phyloP scores from a whole-genome alignment of 2,797 vertebrate genomes.

The Sebastes steindachneri region DNA sequence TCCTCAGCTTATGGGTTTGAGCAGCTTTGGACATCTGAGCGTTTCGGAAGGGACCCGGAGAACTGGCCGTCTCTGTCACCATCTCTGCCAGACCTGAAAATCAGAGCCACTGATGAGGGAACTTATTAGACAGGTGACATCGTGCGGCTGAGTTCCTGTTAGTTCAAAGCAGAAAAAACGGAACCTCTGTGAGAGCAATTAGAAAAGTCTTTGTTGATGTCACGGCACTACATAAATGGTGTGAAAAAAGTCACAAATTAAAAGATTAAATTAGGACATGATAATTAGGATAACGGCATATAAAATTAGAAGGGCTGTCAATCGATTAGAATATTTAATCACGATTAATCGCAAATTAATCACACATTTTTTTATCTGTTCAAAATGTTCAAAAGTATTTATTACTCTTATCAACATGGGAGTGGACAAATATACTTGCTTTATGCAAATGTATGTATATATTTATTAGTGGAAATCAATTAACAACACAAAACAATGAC shows the following conservation, averaged over 20 bases:
- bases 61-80: conserved; percentile 89
- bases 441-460: too few relatives aligned
- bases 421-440: too few relatives aligned
- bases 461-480: too few relatives aligned
- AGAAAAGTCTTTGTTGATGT: not conserved
- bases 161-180: not conserved
- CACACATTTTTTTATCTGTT: too few relatives aligned
- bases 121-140: not conserved
- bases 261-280: not conserved
- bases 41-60: conserved; percentile 94
- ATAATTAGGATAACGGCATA: not conserved
- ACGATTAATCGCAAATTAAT: too few relatives aligned
- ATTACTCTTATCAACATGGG: too few relatives aligned
- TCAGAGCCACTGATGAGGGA: conserved; percentile 3
- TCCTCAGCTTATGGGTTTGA: conserved; percentile 94
- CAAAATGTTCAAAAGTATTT: too few relatives aligned
- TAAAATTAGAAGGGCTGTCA: not conserved
- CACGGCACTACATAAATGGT: not conserved
- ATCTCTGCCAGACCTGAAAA: conserved; percentile 89
- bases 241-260: not conserved
- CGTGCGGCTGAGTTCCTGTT: not conserved
- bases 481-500: too few relatives aligned
- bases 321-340: too few relatives aligned
- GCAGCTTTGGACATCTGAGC: conserved; percentile 96
- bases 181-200: not conserved